phyloP scores from a whole-genome alignment of 2,888 invertebrate species.

The Urechis unicinctus region DNA sequence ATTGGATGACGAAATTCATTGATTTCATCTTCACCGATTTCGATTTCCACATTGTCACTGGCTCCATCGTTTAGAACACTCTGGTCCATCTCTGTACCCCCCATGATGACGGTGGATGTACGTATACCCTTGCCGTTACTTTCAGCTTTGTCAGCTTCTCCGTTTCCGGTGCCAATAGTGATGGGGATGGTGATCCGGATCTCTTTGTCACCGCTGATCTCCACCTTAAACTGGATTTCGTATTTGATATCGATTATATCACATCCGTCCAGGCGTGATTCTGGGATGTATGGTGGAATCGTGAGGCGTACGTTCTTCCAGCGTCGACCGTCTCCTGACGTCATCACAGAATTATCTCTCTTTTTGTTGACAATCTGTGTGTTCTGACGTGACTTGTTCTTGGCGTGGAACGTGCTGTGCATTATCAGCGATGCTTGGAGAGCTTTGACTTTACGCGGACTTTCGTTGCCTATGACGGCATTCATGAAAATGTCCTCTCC shows the following conservation, averaged over 20 bases:
- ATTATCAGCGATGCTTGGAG: slow-evolving; percentile 34
- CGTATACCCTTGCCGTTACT: neutral
- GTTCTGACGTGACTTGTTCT: slow-evolving; percentile 26
- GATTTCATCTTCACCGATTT: neutral
- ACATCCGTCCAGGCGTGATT: slow-evolving; percentile 42
- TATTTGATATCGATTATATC: slow-evolving; percentile 48
- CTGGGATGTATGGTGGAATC: slow-evolving; percentile 47
- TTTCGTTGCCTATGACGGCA: slow-evolving; percentile 41
- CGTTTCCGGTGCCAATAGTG: slow-evolving; percentile 30
- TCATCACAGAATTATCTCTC: slow-evolving; percentile 41
- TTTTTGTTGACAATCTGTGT: slow-evolving; percentile 42
- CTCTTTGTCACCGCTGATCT: slow-evolving; percentile 36
- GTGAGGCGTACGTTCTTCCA: slow-evolving; percentile 44
- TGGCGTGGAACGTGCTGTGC: slow-evolving; percentile 40
- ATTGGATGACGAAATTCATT: neutral
- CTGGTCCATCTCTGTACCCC: neutral
- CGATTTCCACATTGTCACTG: neutral
- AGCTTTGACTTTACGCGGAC: slow-evolving; percentile 24
- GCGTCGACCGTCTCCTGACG: slow-evolving; percentile 37
- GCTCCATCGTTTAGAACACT: neutral
- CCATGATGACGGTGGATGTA: neutral
- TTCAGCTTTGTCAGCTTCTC: neutral
- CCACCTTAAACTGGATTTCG: slow-evolving; percentile 41
- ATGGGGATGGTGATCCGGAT: slow-evolving; percentile 36
- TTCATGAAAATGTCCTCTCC: slow-evolving; percentile 45